These are phyloP conservation scores for Galerucella nymphaeae DNA, from an alignment of 2,888 invertebrate species.

Conservation along the genomic window DNA sequence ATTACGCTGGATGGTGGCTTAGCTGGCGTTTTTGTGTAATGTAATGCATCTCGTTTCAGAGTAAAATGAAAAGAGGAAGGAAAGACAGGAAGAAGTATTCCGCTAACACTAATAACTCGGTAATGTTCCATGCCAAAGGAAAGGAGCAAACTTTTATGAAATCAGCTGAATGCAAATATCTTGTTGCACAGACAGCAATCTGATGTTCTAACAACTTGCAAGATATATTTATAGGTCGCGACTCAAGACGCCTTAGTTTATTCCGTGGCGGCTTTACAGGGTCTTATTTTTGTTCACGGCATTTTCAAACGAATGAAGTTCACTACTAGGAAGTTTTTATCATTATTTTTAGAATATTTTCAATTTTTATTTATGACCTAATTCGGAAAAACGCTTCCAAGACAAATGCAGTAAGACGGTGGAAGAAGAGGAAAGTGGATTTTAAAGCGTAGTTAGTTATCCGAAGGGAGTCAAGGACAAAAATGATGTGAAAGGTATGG, in stretches of 20 bases:
- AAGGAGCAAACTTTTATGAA: conserved; percentile 39
- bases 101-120: conserved; percentile 39
- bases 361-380: conserved; percentile 3
- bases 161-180: conserved; percentile 44
- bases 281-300: conserved; percentile 1
- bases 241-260: conserved; percentile 16
- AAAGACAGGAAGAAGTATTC: conserved; percentile 25
- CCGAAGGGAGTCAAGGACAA: conserved; percentile 44
- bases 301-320: too few species aligned
- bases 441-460: conserved; percentile 52
- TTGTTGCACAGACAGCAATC: conserved; percentile 42
- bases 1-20: conserved; percentile 22
- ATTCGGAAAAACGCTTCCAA: conserved; percentile 54
- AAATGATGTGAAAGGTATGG: conserved; percentile 65
- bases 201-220: conserved; percentile 43
- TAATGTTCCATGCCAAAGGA: conserved; percentile 30
- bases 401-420: conserved; percentile 51
- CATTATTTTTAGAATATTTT: too few species aligned
- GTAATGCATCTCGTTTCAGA: conserved; percentile 26
- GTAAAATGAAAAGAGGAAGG: conserved; percentile 32
- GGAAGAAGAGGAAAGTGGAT: conserved; percentile 53
- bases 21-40: conserved; percentile 11
- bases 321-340: too few species aligned
- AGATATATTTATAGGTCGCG: conserved; percentile 49
- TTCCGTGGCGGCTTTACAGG: neutral